Percentiles rank a stretch among this genome's conserved stretches.
Conservation (phyloP, 2,888 invertebrate species). For the Pyrrhia umbra region DNA sequence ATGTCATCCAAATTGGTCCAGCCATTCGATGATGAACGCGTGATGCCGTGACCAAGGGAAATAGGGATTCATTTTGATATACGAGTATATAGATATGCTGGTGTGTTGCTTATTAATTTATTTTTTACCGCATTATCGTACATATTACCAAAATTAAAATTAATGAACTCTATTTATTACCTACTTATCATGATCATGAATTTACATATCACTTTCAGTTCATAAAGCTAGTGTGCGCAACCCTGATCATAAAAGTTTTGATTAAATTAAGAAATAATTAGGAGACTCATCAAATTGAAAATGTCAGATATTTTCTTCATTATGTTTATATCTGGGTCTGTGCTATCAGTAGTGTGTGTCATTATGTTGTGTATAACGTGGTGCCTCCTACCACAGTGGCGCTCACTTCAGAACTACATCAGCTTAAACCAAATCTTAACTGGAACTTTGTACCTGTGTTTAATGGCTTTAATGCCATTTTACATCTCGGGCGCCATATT, state of each 20-base stretch:
- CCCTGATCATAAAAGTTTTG: background rate
- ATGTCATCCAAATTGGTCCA: no score
- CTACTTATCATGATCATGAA: no score
- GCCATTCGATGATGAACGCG: no score
- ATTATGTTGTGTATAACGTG: constrained; percentile 18
- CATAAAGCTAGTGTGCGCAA: background rate
- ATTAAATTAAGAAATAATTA: background rate
- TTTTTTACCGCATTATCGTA: background rate
- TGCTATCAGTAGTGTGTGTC: constrained; percentile 13
- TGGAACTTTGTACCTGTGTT: constrained; percentile 24
- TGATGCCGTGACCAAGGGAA: no score
- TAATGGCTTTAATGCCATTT: background rate
- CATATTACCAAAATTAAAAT: no score
- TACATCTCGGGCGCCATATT: fast-evolving
- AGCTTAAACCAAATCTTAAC: constrained; percentile 23
- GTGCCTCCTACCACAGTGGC: constrained; percentile 29
- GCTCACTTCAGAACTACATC: constrained; percentile 29
- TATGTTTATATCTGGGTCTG: background rate
- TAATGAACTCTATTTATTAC: background rate
- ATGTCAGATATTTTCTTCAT: background rate
- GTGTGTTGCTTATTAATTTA: background rate
- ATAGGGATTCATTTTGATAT: no score
- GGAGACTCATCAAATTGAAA: background rate
- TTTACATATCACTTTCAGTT: background rate
- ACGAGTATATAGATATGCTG: no score